Conservation (phyloP, 2,113 vertebrate genomes). For the Thunnus thynnus region DNA sequence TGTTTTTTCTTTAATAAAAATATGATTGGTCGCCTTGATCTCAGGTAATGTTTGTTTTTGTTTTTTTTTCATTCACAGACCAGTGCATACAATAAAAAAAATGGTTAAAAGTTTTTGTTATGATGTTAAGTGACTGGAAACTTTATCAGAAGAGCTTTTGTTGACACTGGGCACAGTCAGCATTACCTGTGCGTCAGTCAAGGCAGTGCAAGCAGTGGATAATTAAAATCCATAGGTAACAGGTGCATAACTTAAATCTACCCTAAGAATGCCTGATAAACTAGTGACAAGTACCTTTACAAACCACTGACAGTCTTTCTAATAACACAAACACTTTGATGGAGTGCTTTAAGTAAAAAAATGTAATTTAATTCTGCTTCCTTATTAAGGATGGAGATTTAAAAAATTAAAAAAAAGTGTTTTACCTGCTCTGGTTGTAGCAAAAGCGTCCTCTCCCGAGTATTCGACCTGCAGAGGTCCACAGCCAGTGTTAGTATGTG, state of each 20-base stretch:
- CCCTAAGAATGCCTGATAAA: neutral
- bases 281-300: neutral
- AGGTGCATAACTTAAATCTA: constrained; percentile 55
- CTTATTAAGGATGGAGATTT: neutral
- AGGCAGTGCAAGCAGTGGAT: neutral
- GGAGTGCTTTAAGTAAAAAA: neutral
- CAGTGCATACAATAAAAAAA: neutral
- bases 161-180: neutral
- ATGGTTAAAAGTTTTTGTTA: neutral
- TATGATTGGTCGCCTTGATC: neutral
- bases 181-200: neutral
- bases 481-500: constrained; percentile 11
- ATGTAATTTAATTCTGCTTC: neutral
- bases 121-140: neutral
- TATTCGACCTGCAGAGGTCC: constrained; percentile 5
- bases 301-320: neutral
- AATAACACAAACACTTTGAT: neutral
- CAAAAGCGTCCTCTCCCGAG: neutral
- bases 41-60: neutral
- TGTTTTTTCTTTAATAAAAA: neutral
- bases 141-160: neutral
- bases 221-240: constrained; percentile 48
- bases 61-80: neutral
- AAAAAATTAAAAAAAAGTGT: neutral
- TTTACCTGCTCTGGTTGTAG: constrained; percentile 59